A percentile compares a stretch with the other conserved stretches of the same genome.
Conservation (phyloP, 2,888 invertebrate genomes). For the Cinara cedri region DNA sequence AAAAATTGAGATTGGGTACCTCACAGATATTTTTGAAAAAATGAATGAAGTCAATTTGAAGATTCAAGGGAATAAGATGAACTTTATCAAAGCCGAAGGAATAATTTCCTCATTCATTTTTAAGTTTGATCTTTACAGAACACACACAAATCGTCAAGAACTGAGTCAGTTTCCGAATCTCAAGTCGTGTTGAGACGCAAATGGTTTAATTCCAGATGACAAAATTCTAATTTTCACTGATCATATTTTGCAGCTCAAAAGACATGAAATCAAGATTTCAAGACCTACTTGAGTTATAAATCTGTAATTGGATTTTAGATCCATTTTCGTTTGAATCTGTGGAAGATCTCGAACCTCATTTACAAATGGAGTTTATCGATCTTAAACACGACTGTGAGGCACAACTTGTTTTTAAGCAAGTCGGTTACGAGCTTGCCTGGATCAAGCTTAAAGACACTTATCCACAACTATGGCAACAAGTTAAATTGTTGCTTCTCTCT, state of each 20-base stretch:
- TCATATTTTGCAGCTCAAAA: constrained; percentile 44
- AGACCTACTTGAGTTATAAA: constrained; percentile 37
- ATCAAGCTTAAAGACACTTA: constrained; percentile 22
- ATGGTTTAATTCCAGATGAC: constrained; percentile 28
- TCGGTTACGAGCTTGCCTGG: constrained; percentile 12
- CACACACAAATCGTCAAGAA: constrained; percentile 17
- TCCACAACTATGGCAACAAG: constrained; percentile 26
- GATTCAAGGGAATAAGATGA: constrained; percentile 60
- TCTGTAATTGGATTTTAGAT: constrained; percentile 37
- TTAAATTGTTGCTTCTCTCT: constrained; percentile 30
- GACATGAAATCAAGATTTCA: constrained; percentile 43
- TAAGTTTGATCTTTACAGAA: constrained; percentile 35
- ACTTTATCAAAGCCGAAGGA: constrained; percentile 39
- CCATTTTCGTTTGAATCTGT: constrained; percentile 16
- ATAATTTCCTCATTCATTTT: constrained; percentile 36
- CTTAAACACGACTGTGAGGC: constrained; percentile 46
- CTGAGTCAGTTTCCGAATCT: constrained; percentile 28
- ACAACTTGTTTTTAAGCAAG: constrained; percentile 39
- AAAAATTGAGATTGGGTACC: constrained; percentile 61
- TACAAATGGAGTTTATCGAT: constrained; percentile 47
- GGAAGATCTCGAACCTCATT: constrained; percentile 38
- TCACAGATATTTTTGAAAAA: constrained; percentile 61
- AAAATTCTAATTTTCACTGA: constrained; percentile 46
- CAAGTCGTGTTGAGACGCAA: constrained; percentile 21
- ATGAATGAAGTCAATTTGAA: constrained; percentile 60